A percentile compares a stretch with the other conserved stretches of the same genome.
phyloP scores from a whole-genome alignment of 2,888 invertebrate genomes.

The Chromoteleia sp. region DNA sequence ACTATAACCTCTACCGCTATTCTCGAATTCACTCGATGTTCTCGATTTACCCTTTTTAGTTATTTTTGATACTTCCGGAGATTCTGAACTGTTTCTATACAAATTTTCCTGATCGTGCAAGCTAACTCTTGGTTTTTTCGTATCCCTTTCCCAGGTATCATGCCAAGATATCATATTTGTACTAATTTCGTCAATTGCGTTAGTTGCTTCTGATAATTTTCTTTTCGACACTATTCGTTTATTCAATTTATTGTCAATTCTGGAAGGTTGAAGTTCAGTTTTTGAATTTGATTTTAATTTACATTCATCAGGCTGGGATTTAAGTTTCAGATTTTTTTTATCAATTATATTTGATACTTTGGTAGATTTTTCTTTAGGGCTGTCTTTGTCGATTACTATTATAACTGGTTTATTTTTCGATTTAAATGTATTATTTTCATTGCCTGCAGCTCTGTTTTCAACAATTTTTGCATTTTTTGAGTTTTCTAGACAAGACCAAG shows the following conservation, averaged over 20 bases:
- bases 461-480: conserved; percentile 5
- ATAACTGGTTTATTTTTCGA: conserved; percentile 2
- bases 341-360: background rate
- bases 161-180: conserved; percentile 42
- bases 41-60: conserved; percentile 25
- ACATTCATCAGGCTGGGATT: conserved; percentile 4
- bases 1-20: conserved; percentile 8
- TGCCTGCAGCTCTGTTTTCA: background rate
- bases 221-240: conserved; percentile 14
- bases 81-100: conserved; percentile 1
- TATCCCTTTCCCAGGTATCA: conserved; percentile 48
- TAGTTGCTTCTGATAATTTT: conserved; percentile 21
- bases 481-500: conserved; percentile 37
- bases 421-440: conserved; percentile 7
- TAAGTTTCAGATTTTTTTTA: conserved; percentile 10
- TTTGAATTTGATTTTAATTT: conserved; percentile 2
- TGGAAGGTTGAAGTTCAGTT: background rate
- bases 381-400: conserved; percentile 20
- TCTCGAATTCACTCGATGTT: conserved; percentile 34
- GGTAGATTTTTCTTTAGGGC: background rate
- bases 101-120: conserved; percentile 53
- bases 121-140: conserved; percentile 41
- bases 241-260: background rate
- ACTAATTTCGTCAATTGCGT: conserved; percentile 16
- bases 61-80: conserved; percentile 3